These are phyloP conservation scores for Tachina grossa DNA, from an alignment of 2,888 invertebrate genomes.

Conservation along the genomic window DNA sequence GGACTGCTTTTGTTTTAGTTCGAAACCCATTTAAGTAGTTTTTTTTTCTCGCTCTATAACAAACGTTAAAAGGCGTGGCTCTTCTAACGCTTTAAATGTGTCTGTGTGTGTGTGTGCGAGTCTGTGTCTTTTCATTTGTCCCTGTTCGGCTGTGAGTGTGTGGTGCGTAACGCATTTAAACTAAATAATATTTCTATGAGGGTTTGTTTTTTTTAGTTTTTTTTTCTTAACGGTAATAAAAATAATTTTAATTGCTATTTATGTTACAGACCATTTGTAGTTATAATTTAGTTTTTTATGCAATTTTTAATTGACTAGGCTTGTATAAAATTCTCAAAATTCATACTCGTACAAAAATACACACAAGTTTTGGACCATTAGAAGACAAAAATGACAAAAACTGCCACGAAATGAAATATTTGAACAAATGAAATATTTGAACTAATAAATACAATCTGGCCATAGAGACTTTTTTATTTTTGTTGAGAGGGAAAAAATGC, in stretches of 20 bases:
- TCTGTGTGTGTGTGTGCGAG: neutral
- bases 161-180: constrained; percentile 65
- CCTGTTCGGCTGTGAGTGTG: constrained; percentile 1
- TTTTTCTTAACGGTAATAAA: constrained; percentile 64
- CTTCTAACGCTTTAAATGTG: constrained; percentile 52
- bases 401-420: constrained; percentile 7
- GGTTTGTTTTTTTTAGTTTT: constrained; percentile 14
- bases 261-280: constrained; percentile 70
- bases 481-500: constrained; percentile 37
- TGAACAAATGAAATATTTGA: constrained; percentile 16
- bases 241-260: constrained; percentile 72
- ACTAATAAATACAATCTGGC: constrained; percentile 47
- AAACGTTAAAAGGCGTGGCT: constrained; percentile 67
- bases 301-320: constrained; percentile 71
- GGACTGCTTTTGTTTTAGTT: constrained; percentile 1
- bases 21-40: constrained; percentile 36
- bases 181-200: constrained; percentile 59
- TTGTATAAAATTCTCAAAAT: constrained; percentile 70
- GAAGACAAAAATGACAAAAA: constrained; percentile 38
- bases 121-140: neutral
- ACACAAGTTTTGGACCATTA: constrained; percentile 50
- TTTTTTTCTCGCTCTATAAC: neutral
- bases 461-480: neutral
- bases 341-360: constrained; percentile 19
- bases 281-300: constrained; percentile 68